Conservation (phyloP, 2,113 vertebrate genomes). For the Phalacrocorax carbo region DNA sequence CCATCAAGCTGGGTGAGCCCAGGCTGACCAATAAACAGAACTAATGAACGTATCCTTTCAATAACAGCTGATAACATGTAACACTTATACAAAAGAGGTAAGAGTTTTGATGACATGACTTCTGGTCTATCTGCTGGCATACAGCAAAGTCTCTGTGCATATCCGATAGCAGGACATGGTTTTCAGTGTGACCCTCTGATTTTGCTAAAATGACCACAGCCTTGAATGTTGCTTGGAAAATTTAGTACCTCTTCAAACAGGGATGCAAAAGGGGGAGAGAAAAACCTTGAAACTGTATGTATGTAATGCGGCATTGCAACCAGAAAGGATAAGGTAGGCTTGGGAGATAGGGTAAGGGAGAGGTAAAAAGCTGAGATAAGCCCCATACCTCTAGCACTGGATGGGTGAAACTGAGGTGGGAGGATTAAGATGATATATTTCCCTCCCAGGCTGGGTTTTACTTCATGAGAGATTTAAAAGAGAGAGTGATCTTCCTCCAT, state of each 20-base stretch:
- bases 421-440: not conserved
- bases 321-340: not conserved
- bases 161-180: not conserved
- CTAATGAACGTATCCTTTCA: not conserved
- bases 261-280: not conserved
- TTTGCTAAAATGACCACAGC: not conserved
- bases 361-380: not conserved
- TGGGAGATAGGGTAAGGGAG: not conserved
- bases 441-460: not conserved
- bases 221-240: not conserved
- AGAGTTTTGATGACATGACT: not conserved
- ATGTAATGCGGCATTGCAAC: not conserved
- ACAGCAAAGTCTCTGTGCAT: not conserved
- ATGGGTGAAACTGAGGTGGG: not conserved
- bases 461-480: not conserved
- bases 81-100: not conserved
- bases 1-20: not conserved
- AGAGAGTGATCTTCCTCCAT: not conserved
- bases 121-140: not conserved
- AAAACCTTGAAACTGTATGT: not conserved
- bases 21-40: not conserved
- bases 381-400: not conserved
- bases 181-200: not conserved
- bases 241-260: not conserved
- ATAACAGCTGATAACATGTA: not conserved